These are phyloP conservation scores for Zaprionus camerounensis DNA, from an alignment of 1,140 invertebrate species.

Conservation along the genomic window DNA sequence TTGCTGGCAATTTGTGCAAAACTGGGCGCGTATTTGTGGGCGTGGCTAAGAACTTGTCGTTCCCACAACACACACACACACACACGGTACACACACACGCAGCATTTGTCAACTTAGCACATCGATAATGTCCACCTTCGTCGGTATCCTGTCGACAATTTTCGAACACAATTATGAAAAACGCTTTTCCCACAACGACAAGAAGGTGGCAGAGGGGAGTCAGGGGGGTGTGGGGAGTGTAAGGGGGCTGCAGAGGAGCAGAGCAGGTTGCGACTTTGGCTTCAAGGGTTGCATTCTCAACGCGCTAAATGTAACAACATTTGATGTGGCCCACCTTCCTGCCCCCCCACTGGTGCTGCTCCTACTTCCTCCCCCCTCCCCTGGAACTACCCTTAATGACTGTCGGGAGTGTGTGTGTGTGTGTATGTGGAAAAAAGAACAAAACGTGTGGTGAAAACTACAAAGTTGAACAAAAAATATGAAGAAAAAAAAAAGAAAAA, in stretches of 20 bases:
- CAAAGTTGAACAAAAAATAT: conserved; percentile 34
- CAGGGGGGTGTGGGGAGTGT: not conserved
- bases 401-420: not conserved
- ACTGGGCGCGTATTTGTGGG: conserved; percentile 34
- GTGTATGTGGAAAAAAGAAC: not conserved
- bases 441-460: conserved; percentile 26
- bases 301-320: conserved; percentile 44
- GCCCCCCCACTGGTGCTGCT: not conserved
- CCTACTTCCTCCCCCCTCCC: not conserved
- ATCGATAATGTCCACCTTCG: conserved; percentile 58
- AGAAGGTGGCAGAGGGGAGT: not conserved
- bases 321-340: not conserved
- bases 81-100: not conserved
- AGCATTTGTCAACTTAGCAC: conserved; percentile 79
- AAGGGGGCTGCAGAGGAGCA: not conserved
- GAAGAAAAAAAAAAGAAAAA: conserved; percentile 9
- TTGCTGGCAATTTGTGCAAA: conserved; percentile 38
- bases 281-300: conserved; percentile 20
- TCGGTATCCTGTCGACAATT: conserved; percentile 44
- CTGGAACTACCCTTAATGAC: conserved; percentile 29
- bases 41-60: not conserved
- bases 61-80: not conserved
- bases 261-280: not conserved
- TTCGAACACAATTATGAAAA: conserved; percentile 74
- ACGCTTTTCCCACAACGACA: conserved; percentile 44